Percentiles rank a stretch among this genome's conserved stretches.
Conservation (phyloP, 2,113 vertebrate species). For the Laticauda laticaudata region DNA sequence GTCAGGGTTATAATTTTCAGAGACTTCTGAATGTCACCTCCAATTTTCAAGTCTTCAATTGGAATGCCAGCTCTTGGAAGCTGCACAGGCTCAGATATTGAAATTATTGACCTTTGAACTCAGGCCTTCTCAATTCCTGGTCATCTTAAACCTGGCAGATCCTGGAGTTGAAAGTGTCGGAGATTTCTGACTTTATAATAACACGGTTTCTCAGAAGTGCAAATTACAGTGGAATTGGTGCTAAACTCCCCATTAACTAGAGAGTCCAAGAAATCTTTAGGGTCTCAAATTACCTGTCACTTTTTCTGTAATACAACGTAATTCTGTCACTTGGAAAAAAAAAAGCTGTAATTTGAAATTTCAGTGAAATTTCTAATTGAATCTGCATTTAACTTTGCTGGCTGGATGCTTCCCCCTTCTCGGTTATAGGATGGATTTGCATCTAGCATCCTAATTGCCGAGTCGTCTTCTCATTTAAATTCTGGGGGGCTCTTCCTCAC, state of each 20-base stretch:
- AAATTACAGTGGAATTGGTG: conserved; percentile 79
- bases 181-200: conserved; percentile 78
- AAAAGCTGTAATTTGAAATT: conserved; percentile 55
- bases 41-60: conserved; percentile 72
- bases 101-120: conserved; percentile 74
- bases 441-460: neutral
- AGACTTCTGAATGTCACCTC: conserved; percentile 83
- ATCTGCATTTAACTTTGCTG: conserved; percentile 15
- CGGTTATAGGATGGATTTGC: neutral
- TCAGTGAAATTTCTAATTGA: conserved; percentile 67
- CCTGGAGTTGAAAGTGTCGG: conserved; percentile 70
- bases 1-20: conserved; percentile 81
- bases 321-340: conserved; percentile 57
- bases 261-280: conserved; percentile 69
- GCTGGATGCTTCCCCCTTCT: neutral
- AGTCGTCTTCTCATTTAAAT: neutral
- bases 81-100: conserved; percentile 73
- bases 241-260: conserved; percentile 80
- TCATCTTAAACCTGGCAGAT: conserved; percentile 66
- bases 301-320: conserved; percentile 58
- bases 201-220: conserved; percentile 76
- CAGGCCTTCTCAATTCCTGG: conserved; percentile 63
- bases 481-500: neutral
- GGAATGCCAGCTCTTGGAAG: conserved; percentile 70
- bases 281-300: conserved; percentile 81